Conservation (phyloP, 2,113 vertebrate genomes). For the Saguinus imperator region DNA sequence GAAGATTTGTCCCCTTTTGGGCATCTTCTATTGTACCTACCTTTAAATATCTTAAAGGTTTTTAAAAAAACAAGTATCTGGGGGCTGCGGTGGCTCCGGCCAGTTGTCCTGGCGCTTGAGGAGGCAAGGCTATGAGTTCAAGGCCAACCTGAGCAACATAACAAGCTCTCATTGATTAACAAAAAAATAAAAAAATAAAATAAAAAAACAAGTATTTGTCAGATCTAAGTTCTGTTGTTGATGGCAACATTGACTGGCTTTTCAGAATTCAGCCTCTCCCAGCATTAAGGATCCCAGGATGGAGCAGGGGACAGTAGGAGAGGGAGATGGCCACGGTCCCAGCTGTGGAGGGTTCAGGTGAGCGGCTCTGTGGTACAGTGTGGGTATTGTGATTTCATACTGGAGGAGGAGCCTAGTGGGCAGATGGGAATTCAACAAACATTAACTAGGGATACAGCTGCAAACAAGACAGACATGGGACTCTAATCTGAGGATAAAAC, state of each 20-base stretch:
- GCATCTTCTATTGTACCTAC: background rate
- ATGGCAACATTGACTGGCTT: background rate
- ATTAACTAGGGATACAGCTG: background rate
- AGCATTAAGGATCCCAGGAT: background rate
- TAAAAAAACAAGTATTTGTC: background rate
- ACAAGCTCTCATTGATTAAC: too few relatives aligned
- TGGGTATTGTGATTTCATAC: rapidly evolving
- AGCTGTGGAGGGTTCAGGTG: background rate
- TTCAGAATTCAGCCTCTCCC: background rate
- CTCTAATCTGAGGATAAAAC: background rate
- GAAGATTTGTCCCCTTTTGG: background rate
- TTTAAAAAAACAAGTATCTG: background rate
- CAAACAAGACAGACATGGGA: background rate
- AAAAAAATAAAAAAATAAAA: too few relatives aligned
- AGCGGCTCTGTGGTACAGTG: background rate
- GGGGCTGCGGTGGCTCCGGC: too few relatives aligned
- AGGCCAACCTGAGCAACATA: too few relatives aligned
- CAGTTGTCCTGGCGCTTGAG: too few relatives aligned
- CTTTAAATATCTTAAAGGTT: background rate
- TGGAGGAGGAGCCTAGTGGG: background rate
- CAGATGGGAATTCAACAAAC: background rate
- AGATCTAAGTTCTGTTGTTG: background rate
- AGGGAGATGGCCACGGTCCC: background rate
- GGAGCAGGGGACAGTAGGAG: background rate
- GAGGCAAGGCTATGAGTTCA: too few relatives aligned